Percentiles rank a stretch among this genome's conserved stretches.
Evolutionary conservation across 1,140 invertebrate species (phyloP).

Genomic region (Notospermus geniculatus): DNA sequence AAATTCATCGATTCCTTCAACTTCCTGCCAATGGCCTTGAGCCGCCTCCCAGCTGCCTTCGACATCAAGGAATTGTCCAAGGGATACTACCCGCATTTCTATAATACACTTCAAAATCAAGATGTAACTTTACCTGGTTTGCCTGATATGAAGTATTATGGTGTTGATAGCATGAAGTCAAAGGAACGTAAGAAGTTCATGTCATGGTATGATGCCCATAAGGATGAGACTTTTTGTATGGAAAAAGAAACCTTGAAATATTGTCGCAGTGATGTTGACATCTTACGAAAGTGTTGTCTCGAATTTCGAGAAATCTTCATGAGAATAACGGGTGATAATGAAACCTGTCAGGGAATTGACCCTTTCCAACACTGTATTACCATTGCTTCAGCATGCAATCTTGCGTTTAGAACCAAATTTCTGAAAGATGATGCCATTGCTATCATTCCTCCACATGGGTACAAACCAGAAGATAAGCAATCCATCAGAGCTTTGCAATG

Average conservation of each 20-base stretch:
- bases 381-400: neutral
- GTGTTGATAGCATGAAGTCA: no score
- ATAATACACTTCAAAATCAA: no score
- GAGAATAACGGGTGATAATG: no score
- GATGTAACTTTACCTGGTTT: no score
- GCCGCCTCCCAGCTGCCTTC: no score
- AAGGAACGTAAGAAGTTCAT: constrained; percentile 14
- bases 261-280: constrained; percentile 17
- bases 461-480: neutral
- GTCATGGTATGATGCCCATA: constrained; percentile 14
- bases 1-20: no score
- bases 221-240: constrained; percentile 13
- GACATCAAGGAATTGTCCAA: no score
- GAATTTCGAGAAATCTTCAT: neutral
- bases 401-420: neutral
- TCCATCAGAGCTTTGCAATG: neutral
- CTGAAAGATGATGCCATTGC: neutral
- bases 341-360: no score
- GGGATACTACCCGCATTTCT: no score
- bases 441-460: neutral
- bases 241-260: constrained; percentile 9
- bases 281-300: constrained; percentile 11
- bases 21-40: no score
- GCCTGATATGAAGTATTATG: no score
- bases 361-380: neutral